Evolutionary conservation across 2,888 invertebrate genomes (phyloP).

Genomic region (Aporophyla nigra): DNA sequence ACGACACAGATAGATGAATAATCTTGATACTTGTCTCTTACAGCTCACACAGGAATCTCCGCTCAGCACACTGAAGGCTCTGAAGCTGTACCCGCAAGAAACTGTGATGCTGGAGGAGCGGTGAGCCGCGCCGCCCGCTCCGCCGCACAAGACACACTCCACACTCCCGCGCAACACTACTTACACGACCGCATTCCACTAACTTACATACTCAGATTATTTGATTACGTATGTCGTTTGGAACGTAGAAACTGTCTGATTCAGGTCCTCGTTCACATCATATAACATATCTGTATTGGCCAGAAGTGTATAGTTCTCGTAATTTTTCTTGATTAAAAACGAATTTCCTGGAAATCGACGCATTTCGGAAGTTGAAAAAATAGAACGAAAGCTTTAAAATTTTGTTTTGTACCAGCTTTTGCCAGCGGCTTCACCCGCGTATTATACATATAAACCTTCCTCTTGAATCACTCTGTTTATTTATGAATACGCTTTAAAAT

Average conservation of each 20-base stretch:
- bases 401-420: too few relatives aligned
- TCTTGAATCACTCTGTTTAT: too few relatives aligned
- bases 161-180: constrained; percentile 32
- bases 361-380: not conserved
- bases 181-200: constrained; percentile 29
- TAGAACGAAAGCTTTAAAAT: not conserved
- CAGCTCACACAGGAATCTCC: constrained; percentile 95
- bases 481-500: too few relatives aligned
- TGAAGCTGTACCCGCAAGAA: constrained; percentile 98
- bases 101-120: constrained; percentile 98
- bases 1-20: not conserved
- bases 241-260: not conserved
- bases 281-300: not conserved
- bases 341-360: not conserved
- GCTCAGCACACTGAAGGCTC: constrained; percentile 94
- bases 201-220: not conserved
- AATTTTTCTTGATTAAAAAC: not conserved
- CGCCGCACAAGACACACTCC: constrained; percentile 31
- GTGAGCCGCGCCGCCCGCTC: constrained; percentile 88
- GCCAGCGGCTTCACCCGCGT: too few relatives aligned
- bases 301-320: not conserved
- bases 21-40: not conserved
- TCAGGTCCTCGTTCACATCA: not conserved
- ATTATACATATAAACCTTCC: too few relatives aligned
- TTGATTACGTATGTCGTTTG: not conserved